phyloP scores from a whole-genome alignment of 53 echinoderm and acorn worm genomes.

The Pentamera pediparva region DNA sequence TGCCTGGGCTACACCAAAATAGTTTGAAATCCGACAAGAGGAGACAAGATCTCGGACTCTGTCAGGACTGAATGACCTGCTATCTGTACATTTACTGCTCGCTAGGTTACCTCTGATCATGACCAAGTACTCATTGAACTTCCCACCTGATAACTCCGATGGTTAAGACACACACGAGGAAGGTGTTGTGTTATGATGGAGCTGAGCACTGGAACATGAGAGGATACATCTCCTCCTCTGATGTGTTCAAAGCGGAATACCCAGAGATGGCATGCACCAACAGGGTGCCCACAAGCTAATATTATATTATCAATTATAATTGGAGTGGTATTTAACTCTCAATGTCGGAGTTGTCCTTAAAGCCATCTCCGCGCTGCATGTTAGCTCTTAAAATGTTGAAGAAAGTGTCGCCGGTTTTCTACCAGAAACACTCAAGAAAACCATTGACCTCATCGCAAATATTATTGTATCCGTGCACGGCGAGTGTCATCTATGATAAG shows the following conservation, averaged over 20 bases:
- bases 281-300: no score
- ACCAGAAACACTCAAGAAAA: no score
- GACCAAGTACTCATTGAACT: conserved; percentile 35
- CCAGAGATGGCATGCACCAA: conserved; percentile 34
- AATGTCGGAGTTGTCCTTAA: no score
- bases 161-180: conserved; percentile 46
- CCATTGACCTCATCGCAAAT: no score
- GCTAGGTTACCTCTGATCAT: conserved; percentile 46
- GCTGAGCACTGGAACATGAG: conserved; percentile 51
- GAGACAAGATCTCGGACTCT: conserved; percentile 41
- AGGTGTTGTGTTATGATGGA: conserved; percentile 41
- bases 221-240: conserved; percentile 22
- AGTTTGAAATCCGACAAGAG: conserved; percentile 45
- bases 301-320: no score
- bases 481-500: no score
- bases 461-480: no score
- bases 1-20: no score
- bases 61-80: conserved; percentile 27
- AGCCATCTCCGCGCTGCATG: no score
- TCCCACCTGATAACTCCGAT: conserved; percentile 18
- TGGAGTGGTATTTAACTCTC: no score
- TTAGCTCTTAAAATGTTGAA: no score
- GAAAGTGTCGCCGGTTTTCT: no score
- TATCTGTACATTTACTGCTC: conserved; percentile 10
- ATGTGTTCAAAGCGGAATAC: background rate